These are phyloP conservation scores for Melanophora roralis DNA, from an alignment of 2,888 invertebrate genomes.

Conservation along the genomic window DNA sequence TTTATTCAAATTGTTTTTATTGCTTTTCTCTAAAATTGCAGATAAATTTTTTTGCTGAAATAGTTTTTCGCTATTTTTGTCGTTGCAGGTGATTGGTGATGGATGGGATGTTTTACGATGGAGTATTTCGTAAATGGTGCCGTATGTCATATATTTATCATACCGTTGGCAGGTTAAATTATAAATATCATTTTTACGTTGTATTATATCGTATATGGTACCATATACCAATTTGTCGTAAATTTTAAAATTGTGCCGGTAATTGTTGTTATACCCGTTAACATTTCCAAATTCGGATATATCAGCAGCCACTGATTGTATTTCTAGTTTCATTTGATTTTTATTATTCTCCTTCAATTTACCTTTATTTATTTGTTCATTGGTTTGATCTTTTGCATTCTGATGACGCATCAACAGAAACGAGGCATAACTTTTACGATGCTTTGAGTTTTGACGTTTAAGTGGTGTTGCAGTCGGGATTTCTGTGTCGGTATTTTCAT, in stretches of 20 bases:
- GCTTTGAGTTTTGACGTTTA: conserved; percentile 75
- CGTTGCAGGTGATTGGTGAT: conserved; percentile 43
- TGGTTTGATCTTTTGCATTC: conserved; percentile 64
- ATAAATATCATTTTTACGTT: conserved; percentile 76
- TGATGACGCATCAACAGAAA: conserved; percentile 69
- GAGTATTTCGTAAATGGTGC: conserved; percentile 77
- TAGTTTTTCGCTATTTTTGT: conserved; percentile 63
- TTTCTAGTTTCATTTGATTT: conserved; percentile 22
- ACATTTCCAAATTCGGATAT: not conserved
- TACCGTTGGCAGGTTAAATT: conserved; percentile 76
- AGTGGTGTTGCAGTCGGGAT: conserved; percentile 64
- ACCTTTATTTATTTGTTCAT: conserved; percentile 57
- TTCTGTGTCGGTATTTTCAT: not conserved
- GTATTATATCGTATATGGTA: conserved; percentile 77
- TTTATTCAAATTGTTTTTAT: conserved; percentile 52
- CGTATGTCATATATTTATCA: conserved; percentile 78
- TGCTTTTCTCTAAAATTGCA: conserved; percentile 68
- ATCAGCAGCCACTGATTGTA: conserved; percentile 47
- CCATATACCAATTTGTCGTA: conserved; percentile 77
- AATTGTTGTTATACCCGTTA: conserved; percentile 54
- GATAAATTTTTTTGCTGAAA: conserved; percentile 75
- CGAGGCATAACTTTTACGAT: conserved; percentile 73
- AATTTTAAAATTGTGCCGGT: conserved; percentile 75
- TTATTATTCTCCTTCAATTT: not conserved
- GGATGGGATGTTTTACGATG: conserved; percentile 75